Percentiles rank a stretch among this genome's conserved stretches.
Evolutionary conservation across 2,797 vertebrate species (phyloP).

Genomic region (Sus cebifrons): DNA sequence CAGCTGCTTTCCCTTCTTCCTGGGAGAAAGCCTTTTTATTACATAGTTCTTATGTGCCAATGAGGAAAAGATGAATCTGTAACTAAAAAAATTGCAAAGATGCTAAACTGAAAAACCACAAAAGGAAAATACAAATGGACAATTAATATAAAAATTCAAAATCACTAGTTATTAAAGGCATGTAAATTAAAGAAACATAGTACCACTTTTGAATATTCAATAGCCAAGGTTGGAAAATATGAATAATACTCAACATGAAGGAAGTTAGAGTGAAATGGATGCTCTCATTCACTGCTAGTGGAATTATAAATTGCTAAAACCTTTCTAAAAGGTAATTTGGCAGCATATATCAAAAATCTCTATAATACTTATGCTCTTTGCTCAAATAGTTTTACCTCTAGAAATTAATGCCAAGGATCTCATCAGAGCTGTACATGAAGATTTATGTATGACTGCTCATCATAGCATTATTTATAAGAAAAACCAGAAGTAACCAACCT

Average conservation of each 20-base stretch:
- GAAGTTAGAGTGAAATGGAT: constrained; percentile 49
- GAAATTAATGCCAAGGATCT: constrained; percentile 60
- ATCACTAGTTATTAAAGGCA: constrained; percentile 23
- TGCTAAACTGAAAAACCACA: constrained; percentile 34
- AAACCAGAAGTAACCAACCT: constrained; percentile 13
- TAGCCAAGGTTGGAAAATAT: constrained; percentile 32
- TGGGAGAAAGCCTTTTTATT: neutral
- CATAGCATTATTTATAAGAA: constrained; percentile 20
- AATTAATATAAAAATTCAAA: constrained; percentile 52
- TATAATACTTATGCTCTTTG: constrained; percentile 40
- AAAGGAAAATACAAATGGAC: constrained; percentile 38
- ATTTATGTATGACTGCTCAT: constrained; percentile 43
- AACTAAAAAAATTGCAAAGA: neutral
- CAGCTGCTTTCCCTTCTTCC: neutral
- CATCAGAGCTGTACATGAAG: constrained; percentile 45
- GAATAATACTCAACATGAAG: neutral
- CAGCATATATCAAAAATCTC: constrained; percentile 55
- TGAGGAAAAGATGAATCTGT: constrained; percentile 15
- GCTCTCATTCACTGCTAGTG: constrained; percentile 44
- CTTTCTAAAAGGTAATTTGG: constrained; percentile 71
- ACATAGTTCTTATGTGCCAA: neutral
- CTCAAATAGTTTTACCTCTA: constrained; percentile 56
- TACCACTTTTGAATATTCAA: constrained; percentile 25
- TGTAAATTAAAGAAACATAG: constrained; percentile 27
- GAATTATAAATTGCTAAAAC: constrained; percentile 73